phyloP scores from a whole-genome alignment of 2,113 vertebrate species.

The Plecturocebus donacophilus region DNA sequence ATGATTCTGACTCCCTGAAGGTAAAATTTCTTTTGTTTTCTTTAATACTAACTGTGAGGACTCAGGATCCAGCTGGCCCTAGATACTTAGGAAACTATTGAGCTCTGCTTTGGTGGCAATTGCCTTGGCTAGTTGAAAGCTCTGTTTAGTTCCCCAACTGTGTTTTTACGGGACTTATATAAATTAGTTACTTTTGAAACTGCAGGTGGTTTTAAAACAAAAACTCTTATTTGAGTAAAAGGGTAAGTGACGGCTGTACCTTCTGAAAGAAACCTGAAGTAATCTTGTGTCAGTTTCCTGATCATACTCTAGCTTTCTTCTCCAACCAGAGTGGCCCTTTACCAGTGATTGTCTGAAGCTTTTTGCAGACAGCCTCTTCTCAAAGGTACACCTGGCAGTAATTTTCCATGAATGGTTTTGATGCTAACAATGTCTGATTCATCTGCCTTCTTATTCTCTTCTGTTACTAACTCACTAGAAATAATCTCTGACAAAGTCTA shows the following conservation, averaged over 20 bases:
- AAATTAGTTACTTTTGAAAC: constrained; percentile 22
- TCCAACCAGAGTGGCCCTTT: background rate
- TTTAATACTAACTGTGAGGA: background rate
- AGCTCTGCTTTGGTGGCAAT: background rate
- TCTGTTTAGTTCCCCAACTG: constrained; percentile 20
- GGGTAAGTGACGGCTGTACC: background rate
- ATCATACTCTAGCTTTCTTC: background rate
- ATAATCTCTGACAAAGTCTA: background rate
- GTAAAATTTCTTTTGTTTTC: background rate
- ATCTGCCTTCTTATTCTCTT: background rate
- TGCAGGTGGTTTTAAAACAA: constrained; percentile 1
- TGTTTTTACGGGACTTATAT: background rate
- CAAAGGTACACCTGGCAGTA: background rate
- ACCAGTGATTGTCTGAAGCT: background rate
- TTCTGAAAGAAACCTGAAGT: background rate
- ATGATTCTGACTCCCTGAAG: background rate
- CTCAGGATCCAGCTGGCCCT: background rate
- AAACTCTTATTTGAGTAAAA: background rate
- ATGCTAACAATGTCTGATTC: background rate
- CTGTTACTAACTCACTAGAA: background rate
- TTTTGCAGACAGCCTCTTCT: background rate
- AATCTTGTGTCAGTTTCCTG: background rate
- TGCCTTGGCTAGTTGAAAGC: constrained; percentile 3
- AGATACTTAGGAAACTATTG: background rate
- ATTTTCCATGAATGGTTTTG: background rate